Percentiles rank a stretch among this genome's conserved stretches.
Evolutionary conservation across 2,797 vertebrate genomes (phyloP).

Genomic region (Acrossocheilus wenchowensis): DNA sequence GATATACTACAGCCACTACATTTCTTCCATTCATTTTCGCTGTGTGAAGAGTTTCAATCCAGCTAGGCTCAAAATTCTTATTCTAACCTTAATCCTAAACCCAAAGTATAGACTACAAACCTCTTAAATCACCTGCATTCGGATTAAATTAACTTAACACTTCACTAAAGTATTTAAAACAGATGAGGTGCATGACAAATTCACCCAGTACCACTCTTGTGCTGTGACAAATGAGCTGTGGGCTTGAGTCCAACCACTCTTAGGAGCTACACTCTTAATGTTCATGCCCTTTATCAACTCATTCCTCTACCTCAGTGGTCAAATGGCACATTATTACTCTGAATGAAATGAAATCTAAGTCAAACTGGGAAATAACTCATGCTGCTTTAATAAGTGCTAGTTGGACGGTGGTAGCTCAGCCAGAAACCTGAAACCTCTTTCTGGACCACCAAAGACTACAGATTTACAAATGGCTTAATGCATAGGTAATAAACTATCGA

Average conservation of each 20-base stretch:
- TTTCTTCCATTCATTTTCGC: neutral
- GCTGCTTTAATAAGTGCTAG: constrained; percentile 37
- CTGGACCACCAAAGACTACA: constrained; percentile 28
- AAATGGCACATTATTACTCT: constrained; percentile 9
- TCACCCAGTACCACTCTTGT: constrained; percentile 3
- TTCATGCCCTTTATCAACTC: constrained; percentile 25
- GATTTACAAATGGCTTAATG: constrained; percentile 22
- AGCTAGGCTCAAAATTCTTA: no score
- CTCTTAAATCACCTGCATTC: neutral
- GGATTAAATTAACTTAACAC: neutral
- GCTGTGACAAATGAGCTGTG: constrained; percentile 20
- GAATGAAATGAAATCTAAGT: constrained; percentile 37
- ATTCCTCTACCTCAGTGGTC: constrained; percentile 2
- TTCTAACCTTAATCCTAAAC: neutral
- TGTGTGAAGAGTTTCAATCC: neutral
- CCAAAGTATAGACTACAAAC: neutral
- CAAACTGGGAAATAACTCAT: constrained; percentile 26
- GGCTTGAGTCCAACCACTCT: neutral
- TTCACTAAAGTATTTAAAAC: neutral
- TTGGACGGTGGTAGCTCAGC: constrained; percentile 1
- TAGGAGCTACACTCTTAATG: constrained; percentile 23
- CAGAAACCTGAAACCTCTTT: constrained; percentile 34
- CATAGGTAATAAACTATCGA: neutral
- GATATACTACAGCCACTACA: neutral
- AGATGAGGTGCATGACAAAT: constrained; percentile 19